Evolutionary conservation across 1,140 invertebrate species (phyloP).

Genomic region (Nebria ingens): DNA sequence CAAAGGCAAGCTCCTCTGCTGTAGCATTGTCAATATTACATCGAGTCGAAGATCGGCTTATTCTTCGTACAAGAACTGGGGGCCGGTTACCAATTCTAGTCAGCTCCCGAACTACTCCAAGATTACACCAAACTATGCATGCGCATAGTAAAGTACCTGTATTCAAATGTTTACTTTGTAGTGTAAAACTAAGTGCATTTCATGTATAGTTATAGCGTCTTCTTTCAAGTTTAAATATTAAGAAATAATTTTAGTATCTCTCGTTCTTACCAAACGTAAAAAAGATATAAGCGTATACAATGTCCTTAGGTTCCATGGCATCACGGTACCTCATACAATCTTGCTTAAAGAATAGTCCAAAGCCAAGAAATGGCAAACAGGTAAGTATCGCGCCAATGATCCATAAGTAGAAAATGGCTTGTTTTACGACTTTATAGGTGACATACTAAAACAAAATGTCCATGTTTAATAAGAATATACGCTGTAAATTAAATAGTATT

Average conservation of each 20-base stretch:
- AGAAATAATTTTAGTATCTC: too few relatives aligned
- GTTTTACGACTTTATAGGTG: conserved; percentile 64
- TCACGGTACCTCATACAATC: conserved; percentile 60
- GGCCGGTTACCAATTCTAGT: conserved; percentile 47
- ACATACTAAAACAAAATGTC: conserved; percentile 60
- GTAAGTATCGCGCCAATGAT: conserved; percentile 54
- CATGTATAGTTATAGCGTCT: too few relatives aligned
- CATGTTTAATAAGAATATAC: conserved; percentile 12
- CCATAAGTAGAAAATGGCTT: conserved; percentile 59
- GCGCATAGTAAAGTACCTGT: conserved; percentile 60
- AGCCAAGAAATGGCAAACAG: conserved; percentile 64
- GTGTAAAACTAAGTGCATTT: too few relatives aligned
- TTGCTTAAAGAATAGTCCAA: conserved; percentile 63
- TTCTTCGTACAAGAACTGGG: conserved; percentile 38
- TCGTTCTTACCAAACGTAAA: conserved; percentile 60
- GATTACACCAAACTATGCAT: conserved; percentile 69
- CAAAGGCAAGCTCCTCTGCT: conserved; percentile 71
- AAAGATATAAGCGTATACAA: conserved; percentile 67
- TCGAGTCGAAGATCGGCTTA: conserved; percentile 39
- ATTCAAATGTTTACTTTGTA: too few relatives aligned
- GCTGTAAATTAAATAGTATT: background rate
- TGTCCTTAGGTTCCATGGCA: conserved; percentile 49
- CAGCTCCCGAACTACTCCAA: conserved; percentile 67
- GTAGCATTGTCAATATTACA: conserved; percentile 42
- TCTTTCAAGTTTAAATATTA: too few relatives aligned